Evolutionary conservation across 2,113 vertebrate species (phyloP), one percentile per base, ranked within the genome.

Genomic region (Alethe castanea): DNA sequence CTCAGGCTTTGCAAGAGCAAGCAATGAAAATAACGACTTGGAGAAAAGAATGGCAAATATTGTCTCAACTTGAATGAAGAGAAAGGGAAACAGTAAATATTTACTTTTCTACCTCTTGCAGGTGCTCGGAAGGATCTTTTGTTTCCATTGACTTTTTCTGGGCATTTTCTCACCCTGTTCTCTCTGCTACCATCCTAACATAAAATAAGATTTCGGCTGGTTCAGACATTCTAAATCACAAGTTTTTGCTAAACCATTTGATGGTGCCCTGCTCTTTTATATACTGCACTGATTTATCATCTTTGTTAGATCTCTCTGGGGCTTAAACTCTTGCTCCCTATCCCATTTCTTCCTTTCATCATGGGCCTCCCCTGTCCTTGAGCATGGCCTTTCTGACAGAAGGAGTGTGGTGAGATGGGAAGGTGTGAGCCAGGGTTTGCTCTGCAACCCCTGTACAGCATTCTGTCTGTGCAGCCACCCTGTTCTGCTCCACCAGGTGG

Each of bases 41-140:
- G 76, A 67, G 67, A 60, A 81, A 85, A 76, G 66, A 84, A 85
- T 85, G 86, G 59, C 78, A 93, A 95, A 95, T 93, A 91, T 66
- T 94, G 45, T 60, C 78, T 79, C 29, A 88, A 93, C 76, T 88
- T 88, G 76, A 90, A 83, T 83, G 60, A 80, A 93, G 90, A 83
- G 85, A 52, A 82, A 56, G 44, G 25, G 87, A 93, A 95, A 92
- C 67, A 52, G 71, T 88, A 93, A 96, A 90, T 94, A 95, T 88
- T 96, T 90, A 72, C 81, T 38, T 86, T 95, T 92, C 88, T 90
- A 28, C 67, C 33, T 83, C 45, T 77, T 86, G 71, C 82, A 82
- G 66, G 71, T 88, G 64, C 59, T 86, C 35, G 69, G 87, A 94
- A 80, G 35, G 47, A 36, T 76, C 28, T 91, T 81, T 69, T 82